These are phyloP conservation scores for Zosterops japonicus DNA, from an alignment of 2,113 vertebrate species.

Conservation along the genomic window DNA sequence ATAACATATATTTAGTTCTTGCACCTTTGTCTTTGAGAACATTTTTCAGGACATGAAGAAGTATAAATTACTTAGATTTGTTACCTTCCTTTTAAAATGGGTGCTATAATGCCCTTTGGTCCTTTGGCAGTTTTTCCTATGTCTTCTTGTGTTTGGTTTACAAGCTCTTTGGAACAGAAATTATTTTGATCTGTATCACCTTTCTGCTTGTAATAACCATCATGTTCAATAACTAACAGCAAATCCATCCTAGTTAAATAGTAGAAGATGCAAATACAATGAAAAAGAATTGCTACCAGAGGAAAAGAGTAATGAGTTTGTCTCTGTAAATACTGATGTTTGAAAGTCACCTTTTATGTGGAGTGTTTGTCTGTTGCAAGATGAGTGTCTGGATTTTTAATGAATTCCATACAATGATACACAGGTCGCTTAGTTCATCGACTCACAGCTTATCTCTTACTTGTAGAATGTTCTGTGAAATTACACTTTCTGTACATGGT, in stretches of 20 bases:
- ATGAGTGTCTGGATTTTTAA: not conserved
- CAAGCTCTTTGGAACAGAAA: not conserved
- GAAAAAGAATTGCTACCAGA: not conserved
- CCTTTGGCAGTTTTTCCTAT: not conserved
- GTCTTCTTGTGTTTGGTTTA: not conserved
- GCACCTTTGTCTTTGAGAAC: not conserved
- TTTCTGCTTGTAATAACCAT: not conserved
- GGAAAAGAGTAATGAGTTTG: not conserved
- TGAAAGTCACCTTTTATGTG: not conserved
- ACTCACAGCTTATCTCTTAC: not conserved
- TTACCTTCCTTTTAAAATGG: not conserved
- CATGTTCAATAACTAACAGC: not conserved
- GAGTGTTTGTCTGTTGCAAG: not conserved
- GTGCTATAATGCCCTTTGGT: not conserved
- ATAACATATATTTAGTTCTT: not conserved
- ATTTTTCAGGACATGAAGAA: not conserved
- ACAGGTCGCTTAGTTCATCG: not conserved
- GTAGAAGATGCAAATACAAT: not conserved
- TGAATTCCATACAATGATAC: not conserved
- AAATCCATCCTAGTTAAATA: not conserved
- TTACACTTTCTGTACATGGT: not conserved
- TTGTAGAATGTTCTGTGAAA: not conserved
- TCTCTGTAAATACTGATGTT: not conserved
- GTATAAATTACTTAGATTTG: not conserved
- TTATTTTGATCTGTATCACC: not conserved